Base-by-base conservation (phyloP, 2,888 invertebrate genomes). In the Leistus spinibarbis region DNA sequence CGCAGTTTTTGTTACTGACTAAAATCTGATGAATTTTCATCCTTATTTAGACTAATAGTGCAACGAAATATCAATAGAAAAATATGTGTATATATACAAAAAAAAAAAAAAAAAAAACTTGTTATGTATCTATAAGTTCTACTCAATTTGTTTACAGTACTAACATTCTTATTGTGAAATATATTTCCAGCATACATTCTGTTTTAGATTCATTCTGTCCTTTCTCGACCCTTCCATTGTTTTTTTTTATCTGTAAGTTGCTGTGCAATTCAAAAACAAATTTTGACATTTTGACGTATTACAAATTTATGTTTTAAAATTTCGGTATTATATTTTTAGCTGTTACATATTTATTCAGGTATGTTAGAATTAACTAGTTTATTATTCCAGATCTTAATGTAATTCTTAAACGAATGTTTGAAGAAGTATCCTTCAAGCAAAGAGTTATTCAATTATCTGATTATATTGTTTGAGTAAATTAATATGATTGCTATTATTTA, bases 111-210 rank as follows among this genome's bases (percentile, higher is more conserved):
- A 60, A 17, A 60, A 60, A 60, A 67, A 72, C 24, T 73, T 72
- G 60, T 71, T 71, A 73, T 73, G 62, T 73, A 67, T 73, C 65
- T 23, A 67, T 73, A 67, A 73, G 65, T 67, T 67, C 56, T 73
- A 56, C 67, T 73, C 73, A 73, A 67, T 73, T 73, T 73, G 53
- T 67, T 73, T 73, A 73, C 73, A 73, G 73, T 73, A 73, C 73
- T 73, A 73, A 73, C 56, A 72, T 64, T 69, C 68, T 75, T 69
- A 40, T 75, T 75, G 75, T 75, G 56, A 75, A 69, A 75, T 75
- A 75, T 75, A 75, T 75, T 75, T 75, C 75, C 75, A 75, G 54
- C 75, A 75, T 75, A 69, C 69, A 73, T 60, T 60, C 60, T 60
- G 19, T 60, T 20, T 60, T 60, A 20, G 19, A 56, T 56, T 60